Evolutionary conservation across 2,888 invertebrate species (phyloP).

Genomic region (Trilocha varians): DNA sequence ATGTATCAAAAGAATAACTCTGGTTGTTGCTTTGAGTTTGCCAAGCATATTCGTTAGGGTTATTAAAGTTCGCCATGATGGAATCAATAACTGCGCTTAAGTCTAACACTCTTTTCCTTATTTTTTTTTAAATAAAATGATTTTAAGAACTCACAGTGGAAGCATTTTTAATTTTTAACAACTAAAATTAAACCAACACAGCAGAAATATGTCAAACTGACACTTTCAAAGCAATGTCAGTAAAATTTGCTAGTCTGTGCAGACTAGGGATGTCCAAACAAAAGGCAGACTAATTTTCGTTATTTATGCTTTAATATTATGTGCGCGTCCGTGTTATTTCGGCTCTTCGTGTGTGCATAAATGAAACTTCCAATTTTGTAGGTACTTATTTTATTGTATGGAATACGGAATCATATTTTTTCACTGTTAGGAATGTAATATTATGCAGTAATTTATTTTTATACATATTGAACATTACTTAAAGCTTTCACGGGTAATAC

Average conservation of each 20-base stretch:
- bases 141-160: too few species aligned
- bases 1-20: constrained; percentile 64
- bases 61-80: constrained; percentile 52
- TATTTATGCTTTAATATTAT: too few species aligned
- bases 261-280: too few species aligned
- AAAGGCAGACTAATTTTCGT: too few species aligned
- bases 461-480: neutral
- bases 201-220: neutral
- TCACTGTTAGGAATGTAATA: neutral
- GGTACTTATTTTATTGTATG: neutral
- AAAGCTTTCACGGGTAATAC: neutral
- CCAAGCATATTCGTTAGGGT: constrained; percentile 60
- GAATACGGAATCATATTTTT: neutral
- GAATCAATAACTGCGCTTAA: neutral
- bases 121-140: too few species aligned
- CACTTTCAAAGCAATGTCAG: neutral
- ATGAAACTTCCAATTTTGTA: neutral
- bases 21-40: constrained; percentile 52
- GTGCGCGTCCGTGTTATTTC: too few species aligned
- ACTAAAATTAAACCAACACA: neutral
- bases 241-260: too few species aligned
- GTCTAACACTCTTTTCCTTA: neutral
- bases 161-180: too few species aligned
- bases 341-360: neutral
- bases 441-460: neutral